Base-by-base conservation (phyloP, 2,888 invertebrate species). In the Synanthedon tipuliformis region DNA sequence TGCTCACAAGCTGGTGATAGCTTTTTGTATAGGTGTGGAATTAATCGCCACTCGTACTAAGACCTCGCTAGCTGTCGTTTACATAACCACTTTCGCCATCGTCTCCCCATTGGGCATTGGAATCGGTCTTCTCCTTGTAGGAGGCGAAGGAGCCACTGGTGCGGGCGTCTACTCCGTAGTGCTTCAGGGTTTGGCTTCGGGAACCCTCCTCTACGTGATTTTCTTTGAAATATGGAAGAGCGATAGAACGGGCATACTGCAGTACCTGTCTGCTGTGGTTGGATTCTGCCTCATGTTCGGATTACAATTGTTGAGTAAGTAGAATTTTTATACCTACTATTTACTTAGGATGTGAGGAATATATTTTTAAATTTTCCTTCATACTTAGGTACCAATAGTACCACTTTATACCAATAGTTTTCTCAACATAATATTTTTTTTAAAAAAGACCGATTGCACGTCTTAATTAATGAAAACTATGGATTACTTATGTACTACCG, bases 131-230 rank as follows among this genome's bases (percentile, higher is more conserved):
- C 73, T 90, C 2, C 78, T 94, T 48, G 91, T 90, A 23, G 90
- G 90, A 50, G 89, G 88, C 1, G 78, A 88, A 51, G 88, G 89
- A 0, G 88, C 89, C 0, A 82, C 90, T 0, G 89, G 90, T 0
- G 85, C 89, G 1, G 90, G 89, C 16, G 82, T 93, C 7, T 84
- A 90, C 13, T 91, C 92, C 1, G 91, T 92, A 48, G 85, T 93
- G 11, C 78, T 91, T 12, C 94, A 97, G 86, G 97, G 96, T 3
- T 81, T 98, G 55, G 97, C 98, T 0, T 93, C 95, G 50, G 98
- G 98, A 12, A 98, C 98, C 0, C 90, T 98, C 49, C 84, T 98
- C 3, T 98, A 97, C 82, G 96, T 98, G 13, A 96, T 97, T n/a
- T 97, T 97, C 87, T 97, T 98, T 78, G 98, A 98, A 83, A 94